Evolutionary conservation across 2,797 vertebrate genomes (phyloP).

Genomic region (Chiroxiphia lanceolata): DNA sequence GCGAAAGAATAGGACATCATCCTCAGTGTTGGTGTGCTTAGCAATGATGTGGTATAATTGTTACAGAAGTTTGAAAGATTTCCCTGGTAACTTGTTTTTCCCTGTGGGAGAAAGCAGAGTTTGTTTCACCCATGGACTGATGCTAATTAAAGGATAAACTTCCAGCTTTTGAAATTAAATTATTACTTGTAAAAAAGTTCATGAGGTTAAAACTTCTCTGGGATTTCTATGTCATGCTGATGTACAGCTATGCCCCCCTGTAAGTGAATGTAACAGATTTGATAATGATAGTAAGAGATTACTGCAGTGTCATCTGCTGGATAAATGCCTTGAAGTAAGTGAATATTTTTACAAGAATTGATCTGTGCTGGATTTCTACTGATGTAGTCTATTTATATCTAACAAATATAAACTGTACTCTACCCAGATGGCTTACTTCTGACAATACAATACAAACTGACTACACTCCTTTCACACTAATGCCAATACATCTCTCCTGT

Average conservation of each 20-base stretch:
- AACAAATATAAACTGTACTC: neutral
- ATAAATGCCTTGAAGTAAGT: neutral
- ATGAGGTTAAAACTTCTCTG: neutral
- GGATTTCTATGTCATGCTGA: neutral
- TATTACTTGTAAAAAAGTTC: neutral
- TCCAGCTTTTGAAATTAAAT: neutral
- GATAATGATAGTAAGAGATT: neutral
- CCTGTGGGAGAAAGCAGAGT: neutral
- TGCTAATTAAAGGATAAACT: neutral
- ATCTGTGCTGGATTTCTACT: neutral
- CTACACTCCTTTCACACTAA: neutral
- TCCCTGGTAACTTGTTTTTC: neutral
- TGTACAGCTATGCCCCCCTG: neutral
- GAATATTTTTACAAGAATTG: neutral
- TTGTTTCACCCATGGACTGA: neutral
- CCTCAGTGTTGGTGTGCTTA: neutral
- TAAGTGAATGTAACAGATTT: neutral
- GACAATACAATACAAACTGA: neutral
- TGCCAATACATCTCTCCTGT: neutral
- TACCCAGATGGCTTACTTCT: neutral
- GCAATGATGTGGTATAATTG: fast-evolving
- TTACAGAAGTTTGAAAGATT: neutral
- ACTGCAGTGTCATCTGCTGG: neutral
- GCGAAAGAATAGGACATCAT: neutral
- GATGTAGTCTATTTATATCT: neutral